Base-by-base conservation (phyloP, 2,797 vertebrate genomes). In the Bovichtus diacanthus region DNA sequence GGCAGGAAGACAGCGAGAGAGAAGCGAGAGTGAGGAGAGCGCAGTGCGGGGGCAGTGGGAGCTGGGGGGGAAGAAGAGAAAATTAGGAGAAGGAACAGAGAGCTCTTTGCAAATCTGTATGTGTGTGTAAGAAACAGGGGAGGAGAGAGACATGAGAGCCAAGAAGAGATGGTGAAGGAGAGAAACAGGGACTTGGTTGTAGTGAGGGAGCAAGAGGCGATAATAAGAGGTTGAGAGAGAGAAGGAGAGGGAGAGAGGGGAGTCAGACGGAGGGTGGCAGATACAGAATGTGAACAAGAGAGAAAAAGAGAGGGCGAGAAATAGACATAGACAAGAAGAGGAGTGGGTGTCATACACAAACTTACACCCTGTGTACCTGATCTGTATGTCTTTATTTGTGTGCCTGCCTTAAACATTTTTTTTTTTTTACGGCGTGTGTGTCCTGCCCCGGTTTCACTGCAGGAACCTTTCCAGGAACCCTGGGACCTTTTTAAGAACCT, bases 1-100 rank as follows among this genome's bases (percentile, higher is more conserved):
- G 67, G 77, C 79, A 78, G 78, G 77, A 76, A 80, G 79, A 76
- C 76, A 56, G 83, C 12, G 13, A 72, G 64, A 64, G 61, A 73
- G 61, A 51, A 71, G 54, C 1, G 34, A 73, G 76, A 70, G 67
- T 49, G 71, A 74, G 64, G 51, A 67, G 64, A 71, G 36, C 9
- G 9, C 54, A 56, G 46, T 54, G 79, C 21, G 39, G 63, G 53
- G 64, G 70, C 13, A 53, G 67, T 12, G 29, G 23, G 43, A 70
- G 38, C 4, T n/a, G 34, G 39, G 7, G 59, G 76, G 46, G 34
- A 61, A 38, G 36, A 66, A 44, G 78, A 73, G 56, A 73, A 82
- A 88, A 86, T 77, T 77, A 76, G 56, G n/a, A 74, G 59, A 73
- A 62, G 67, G 76, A 82, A 87, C 70, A 80, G 78, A 82, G 85